These are phyloP conservation scores for Phalera bucephala DNA, from an alignment of 2,888 invertebrate species.

Conservation along the genomic window DNA sequence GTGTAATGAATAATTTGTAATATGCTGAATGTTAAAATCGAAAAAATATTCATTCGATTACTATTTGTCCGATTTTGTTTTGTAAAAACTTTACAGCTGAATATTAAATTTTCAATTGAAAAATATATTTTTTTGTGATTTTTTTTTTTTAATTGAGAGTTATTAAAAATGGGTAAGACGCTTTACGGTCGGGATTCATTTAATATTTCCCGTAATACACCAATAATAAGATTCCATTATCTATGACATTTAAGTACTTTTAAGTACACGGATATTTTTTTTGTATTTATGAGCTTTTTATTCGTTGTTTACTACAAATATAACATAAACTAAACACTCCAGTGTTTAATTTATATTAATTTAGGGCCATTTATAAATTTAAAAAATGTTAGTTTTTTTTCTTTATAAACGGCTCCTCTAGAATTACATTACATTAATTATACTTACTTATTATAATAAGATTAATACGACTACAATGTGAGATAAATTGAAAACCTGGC, in stretches of 20 bases:
- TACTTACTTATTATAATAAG: slow-evolving; percentile 68
- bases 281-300: slow-evolving; percentile 68
- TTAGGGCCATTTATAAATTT: slow-evolving; percentile 54
- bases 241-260: slow-evolving; percentile 72
- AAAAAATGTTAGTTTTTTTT: slow-evolving; percentile 22
- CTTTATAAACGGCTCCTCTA: slow-evolving; percentile 34
- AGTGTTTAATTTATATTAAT: slow-evolving; percentile 47
- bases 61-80: too few relatives aligned
- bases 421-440: slow-evolving; percentile 80
- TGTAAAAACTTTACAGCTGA: too few relatives aligned
- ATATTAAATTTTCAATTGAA: too few relatives aligned
- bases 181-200: slow-evolving; percentile 34
- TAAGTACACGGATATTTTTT: slow-evolving; percentile 64
- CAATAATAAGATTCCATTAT: slow-evolving; percentile 61
- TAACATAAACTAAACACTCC: slow-evolving; percentile 52
- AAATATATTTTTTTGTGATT: too few relatives aligned
- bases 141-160: too few relatives aligned
- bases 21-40: too few relatives aligned
- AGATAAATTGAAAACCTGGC: slow-evolving; percentile 81
- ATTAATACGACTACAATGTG: slow-evolving; percentile 67
- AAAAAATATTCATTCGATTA: too few relatives aligned
- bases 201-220: slow-evolving; percentile 55
- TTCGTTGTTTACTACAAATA: slow-evolving; percentile 74
- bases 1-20: too few relatives aligned
- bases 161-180: slow-evolving; percentile 66